Evolutionary conservation across 2,113 vertebrate genomes (phyloP).

Genomic region (Toxotes chatareus): DNA sequence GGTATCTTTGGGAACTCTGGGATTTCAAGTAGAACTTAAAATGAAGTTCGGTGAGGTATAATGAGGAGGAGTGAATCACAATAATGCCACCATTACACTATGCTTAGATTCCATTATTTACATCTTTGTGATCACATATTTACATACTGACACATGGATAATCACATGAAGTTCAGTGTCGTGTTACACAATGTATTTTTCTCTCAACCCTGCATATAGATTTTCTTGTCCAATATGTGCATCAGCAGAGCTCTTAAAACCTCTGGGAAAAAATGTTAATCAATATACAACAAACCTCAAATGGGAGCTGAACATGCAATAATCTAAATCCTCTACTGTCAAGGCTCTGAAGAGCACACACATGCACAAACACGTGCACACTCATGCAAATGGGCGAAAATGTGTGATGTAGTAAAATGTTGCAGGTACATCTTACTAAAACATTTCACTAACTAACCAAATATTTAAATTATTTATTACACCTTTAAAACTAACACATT

Average conservation of each 20-base stretch:
- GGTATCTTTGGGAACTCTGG: neutral
- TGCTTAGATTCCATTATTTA: neutral
- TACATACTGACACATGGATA: neutral
- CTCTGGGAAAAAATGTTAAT: constrained; percentile 21
- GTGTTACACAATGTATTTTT: neutral
- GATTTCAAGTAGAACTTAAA: neutral
- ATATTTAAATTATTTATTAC: neutral
- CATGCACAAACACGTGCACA: neutral
- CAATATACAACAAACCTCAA: constrained; percentile 31
- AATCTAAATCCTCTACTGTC: constrained; percentile 13
- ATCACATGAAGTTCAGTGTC: neutral
- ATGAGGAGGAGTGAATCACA: neutral
- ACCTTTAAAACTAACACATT: neutral
- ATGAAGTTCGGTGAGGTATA: neutral
- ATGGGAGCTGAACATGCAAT: constrained; percentile 62
- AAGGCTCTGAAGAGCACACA: constrained; percentile 7
- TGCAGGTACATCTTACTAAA: neutral
- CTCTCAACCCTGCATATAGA: constrained; percentile 24
- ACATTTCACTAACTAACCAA: neutral
- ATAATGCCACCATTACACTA: neutral
- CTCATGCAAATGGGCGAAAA: neutral
- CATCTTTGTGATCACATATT: neutral
- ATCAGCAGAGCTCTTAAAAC: constrained; percentile 45
- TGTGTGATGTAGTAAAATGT: neutral
- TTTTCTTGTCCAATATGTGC: constrained; percentile 29